Percentiles rank a stretch among this genome's conserved stretches.
phyloP scores from a whole-genome alignment of 1,140 invertebrate species.

The Magallana angulata region DNA sequence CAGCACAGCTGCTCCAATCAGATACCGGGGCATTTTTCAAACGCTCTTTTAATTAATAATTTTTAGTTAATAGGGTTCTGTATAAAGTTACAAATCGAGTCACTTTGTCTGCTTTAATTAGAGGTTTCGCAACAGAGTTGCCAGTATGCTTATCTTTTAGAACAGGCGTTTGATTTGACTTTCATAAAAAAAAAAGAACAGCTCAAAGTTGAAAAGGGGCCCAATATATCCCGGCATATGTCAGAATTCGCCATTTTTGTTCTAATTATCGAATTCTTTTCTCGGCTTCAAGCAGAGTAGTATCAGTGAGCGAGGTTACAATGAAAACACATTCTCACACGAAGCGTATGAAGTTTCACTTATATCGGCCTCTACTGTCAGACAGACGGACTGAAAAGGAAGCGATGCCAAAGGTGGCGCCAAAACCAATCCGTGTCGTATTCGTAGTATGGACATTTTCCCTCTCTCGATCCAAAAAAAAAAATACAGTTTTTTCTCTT shows the following conservation, averaged over 20 bases:
- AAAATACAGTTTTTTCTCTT: too few relatives aligned
- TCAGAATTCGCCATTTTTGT: conserved; percentile 6
- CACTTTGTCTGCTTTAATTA: conserved; percentile 24
- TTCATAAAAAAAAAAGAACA: conserved; percentile 20
- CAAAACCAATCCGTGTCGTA: background rate
- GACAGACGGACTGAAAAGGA: conserved; percentile 1
- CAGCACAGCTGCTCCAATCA: background rate
- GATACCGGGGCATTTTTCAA: background rate
- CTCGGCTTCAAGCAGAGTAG: conserved; percentile 3
- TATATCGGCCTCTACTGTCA: background rate
- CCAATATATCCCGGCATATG: conserved; percentile 18
- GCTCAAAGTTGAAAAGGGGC: background rate
- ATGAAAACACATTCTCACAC: conserved; percentile 22
- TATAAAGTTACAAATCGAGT: conserved; percentile 14
- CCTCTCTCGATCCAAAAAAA: too few relatives aligned
- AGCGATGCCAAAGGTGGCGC: conserved; percentile 11
- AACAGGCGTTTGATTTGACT: background rate
- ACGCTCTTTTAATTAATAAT: conserved; percentile 18
- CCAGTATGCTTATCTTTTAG: background rate
- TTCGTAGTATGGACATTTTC: too few relatives aligned
- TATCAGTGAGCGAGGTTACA: conserved; percentile 10
- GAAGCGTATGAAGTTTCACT: conserved; percentile 18
- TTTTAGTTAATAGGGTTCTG: conserved; percentile 15
- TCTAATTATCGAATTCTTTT: conserved; percentile 32
- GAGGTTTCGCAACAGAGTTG: conserved; percentile 23